Percentiles rank a stretch among this genome's conserved stretches.
These are phyloP conservation scores for Nephrotoma flavescens DNA, from an alignment of 2,888 invertebrate species.

Conservation along the genomic window DNA sequence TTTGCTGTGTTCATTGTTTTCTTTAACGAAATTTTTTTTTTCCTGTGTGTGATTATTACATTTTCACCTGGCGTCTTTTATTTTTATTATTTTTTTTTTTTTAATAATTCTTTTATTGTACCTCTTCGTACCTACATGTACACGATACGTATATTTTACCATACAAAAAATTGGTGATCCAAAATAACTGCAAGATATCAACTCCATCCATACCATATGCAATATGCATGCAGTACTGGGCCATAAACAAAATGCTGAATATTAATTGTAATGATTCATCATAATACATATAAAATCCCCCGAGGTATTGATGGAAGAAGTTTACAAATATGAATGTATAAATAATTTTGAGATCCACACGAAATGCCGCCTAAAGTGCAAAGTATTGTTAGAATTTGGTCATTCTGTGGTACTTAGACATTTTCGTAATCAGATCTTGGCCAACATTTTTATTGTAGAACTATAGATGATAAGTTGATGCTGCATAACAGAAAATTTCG, in stretches of 20 bases:
- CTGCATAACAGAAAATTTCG: no score
- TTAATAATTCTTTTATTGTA: neutral
- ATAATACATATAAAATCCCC: no score
- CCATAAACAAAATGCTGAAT: neutral
- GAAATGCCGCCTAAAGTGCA: no score
- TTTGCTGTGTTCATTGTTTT: neutral
- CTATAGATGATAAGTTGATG: no score
- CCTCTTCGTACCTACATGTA: neutral
- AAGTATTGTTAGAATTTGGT: no score
- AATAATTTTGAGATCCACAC: no score
- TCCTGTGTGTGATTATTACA: neutral
- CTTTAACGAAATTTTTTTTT: neutral
- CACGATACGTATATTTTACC: neutral
- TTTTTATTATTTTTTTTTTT: neutral
- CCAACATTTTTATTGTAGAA: no score
- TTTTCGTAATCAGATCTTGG: no score
- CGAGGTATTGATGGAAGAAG: no score
- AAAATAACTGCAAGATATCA: neutral
- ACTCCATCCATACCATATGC: neutral
- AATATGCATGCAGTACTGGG: neutral
- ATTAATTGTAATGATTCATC: neutral
- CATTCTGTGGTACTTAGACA: no score
- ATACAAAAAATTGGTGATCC: neutral
- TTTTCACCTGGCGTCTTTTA: neutral
- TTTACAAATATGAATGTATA: no score